Base-by-base conservation (phyloP, 2,797 vertebrate genomes). In the Malacoraja senta region DNA sequence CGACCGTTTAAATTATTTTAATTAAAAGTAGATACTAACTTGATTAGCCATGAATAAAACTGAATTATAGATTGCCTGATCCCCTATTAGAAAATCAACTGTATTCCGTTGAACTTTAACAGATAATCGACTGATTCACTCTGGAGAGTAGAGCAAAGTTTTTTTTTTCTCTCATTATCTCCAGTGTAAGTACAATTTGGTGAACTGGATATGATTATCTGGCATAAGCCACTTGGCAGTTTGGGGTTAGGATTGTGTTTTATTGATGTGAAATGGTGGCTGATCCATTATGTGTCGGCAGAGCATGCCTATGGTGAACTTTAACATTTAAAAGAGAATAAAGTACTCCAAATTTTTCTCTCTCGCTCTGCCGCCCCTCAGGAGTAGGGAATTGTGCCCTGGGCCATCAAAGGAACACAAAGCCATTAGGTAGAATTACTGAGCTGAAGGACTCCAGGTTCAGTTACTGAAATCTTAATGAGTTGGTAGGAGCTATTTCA, bases 11-110 rank as follows among this genome's bases (percentile, higher is more conserved):
- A 35, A 81, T 44, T 44, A 24, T 44, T 81, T 21, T 81, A 81
- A 81, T 53, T 81, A 24, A 81, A 81, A 81, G 44, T 81, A 81
- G 38, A 81, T 81, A 44, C 24, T 44, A 81, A 81, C 79, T 44
- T 81, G 35, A 81, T 81, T 44, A 44, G 38, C 38, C 79, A 24
- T 38, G 38, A 81, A 17, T 81, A 80, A 38, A 38, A 80, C 78
- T 80, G 79, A 81, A 81, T 44, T 81, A 81, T 44, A 81, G 17
- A 81, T 81, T 81, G 79, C 79, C 38, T 44, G 4, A 44, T 44
- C 35, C 35, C 38, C 19, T 21, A 81, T 81, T 24, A 44, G 79
- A 81, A 44, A 81, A 81, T 38, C 38, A 35, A 21, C 35, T 81
- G 35, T 12, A 79, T 38, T 79, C 17, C 78, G 15, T 79, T 19